Percentiles rank a stretch among this genome's conserved stretches.
Conservation (phyloP, 1,140 invertebrate genomes). For the Drosophila lini region DNA sequence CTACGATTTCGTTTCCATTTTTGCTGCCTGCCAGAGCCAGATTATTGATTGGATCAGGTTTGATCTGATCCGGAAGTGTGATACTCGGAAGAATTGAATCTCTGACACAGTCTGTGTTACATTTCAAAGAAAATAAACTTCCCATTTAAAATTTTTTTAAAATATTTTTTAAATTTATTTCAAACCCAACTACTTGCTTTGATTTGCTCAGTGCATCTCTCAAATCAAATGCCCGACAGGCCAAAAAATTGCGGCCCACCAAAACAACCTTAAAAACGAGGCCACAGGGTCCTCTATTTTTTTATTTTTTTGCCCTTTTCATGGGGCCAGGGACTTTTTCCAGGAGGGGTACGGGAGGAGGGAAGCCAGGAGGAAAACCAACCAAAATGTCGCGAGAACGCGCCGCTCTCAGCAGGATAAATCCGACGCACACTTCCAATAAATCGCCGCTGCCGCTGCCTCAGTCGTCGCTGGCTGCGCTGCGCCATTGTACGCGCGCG, state of each 20-base stretch:
- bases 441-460: slow-evolving; percentile 53
- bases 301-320: not conserved
- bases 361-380: slow-evolving; percentile 51
- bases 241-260: slow-evolving; percentile 75
- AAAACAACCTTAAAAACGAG: slow-evolving; percentile 73
- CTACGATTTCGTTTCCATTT: slow-evolving; percentile 12
- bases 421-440: slow-evolving; percentile 33
- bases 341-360: slow-evolving; percentile 4
- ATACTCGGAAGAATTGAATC: slow-evolving; percentile 9
- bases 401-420: slow-evolving; percentile 50
- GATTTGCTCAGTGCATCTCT: slow-evolving; percentile 10
- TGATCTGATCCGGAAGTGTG: slow-evolving; percentile 40
- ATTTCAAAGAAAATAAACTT: too few relatives aligned
- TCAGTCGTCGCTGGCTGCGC: slow-evolving; percentile 16
- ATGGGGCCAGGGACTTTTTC: not conserved
- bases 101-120: too few relatives aligned
- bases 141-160: not conserved
- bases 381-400: slow-evolving; percentile 79
- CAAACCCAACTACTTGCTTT: not conserved
- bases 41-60: slow-evolving; percentile 47
- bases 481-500: slow-evolving; percentile 65
- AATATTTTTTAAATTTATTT: not conserved
- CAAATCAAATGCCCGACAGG: slow-evolving; percentile 66
- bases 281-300: slow-evolving; percentile 39
- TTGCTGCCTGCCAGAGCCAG: slow-evolving; percentile 24